Conservation (phyloP, 2,797 vertebrate species). For the Pteropus rufus region DNA sequence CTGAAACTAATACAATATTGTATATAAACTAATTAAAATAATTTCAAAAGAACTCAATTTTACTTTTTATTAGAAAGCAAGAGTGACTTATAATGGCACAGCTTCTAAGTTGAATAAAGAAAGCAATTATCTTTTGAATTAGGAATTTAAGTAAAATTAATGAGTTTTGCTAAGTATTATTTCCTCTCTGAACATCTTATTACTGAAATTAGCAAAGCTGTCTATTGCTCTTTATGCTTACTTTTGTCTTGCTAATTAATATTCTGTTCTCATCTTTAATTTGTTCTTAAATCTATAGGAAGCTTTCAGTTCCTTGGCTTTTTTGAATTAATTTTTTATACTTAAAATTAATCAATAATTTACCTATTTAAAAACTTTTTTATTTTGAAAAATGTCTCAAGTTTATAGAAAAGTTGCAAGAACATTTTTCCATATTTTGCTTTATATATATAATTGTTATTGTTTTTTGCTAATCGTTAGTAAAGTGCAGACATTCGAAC, state of each 20-base stretch:
- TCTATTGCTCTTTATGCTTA: no score
- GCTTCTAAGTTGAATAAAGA: no score
- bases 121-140: no score
- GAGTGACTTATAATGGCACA: no score
- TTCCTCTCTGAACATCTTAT: no score
- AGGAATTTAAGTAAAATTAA: no score
- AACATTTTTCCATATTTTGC: neutral
- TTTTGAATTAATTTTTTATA: slow-evolving; percentile 6
- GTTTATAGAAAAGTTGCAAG: neutral
- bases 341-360: neutral
- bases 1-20: no score
- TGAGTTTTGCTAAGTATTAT: no score
- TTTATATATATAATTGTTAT: neutral
- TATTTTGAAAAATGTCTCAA: neutral
- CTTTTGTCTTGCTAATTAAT: neutral
- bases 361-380: neutral
- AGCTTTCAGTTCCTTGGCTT: neutral
- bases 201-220: no score
- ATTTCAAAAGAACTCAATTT: no score
- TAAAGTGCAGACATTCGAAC: neutral
- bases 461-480: neutral
- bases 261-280: neutral
- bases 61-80: no score
- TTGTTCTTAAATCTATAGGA: neutral
- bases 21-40: no score